A percentile compares a stretch with the other conserved stretches of the same genome.
Evolutionary conservation across 2,888 invertebrate genomes (phyloP).

Genomic region (Elgonia sp.): DNA sequence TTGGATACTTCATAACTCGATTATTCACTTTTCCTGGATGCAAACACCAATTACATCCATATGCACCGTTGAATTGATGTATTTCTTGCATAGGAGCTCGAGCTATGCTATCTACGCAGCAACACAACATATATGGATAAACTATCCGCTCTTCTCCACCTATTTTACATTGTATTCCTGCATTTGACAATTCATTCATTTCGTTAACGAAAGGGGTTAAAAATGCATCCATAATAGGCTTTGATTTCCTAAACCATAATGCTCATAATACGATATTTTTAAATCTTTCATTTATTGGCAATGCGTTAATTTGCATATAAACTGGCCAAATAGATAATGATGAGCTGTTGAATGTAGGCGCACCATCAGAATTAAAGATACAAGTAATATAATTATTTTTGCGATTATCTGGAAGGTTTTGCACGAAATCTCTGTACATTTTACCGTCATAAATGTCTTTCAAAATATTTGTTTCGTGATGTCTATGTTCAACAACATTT

Average conservation of each 20-base stretch:
- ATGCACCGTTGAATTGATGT: no score
- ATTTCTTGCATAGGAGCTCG: no score
- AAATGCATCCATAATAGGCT: constrained; percentile 4
- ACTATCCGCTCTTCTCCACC: no score
- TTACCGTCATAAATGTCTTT: constrained; percentile 4
- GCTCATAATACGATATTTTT: background rate
- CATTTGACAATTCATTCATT: background rate
- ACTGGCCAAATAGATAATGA: constrained; percentile 22
- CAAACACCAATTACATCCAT: no score
- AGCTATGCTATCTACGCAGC: no score
- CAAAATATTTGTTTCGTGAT: constrained; percentile 13
- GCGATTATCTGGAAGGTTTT: no score
- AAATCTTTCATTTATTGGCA: background rate
- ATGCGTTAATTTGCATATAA: constrained; percentile 12
- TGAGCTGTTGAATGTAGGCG: constrained; percentile 7
- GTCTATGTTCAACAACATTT: background rate
- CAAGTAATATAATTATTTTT: constrained; percentile 1
- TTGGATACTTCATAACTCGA: no score
- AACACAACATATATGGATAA: no score
- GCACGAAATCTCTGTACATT: constrained; percentile 5
- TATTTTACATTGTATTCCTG: background rate
- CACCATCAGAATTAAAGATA: constrained; percentile 9
- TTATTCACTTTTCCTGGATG: no score
- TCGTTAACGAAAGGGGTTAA: background rate
- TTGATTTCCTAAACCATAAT: constrained; percentile 14